Conservation (phyloP, 1,140 invertebrate genomes). For the Pectinophora gossypiella region DNA sequence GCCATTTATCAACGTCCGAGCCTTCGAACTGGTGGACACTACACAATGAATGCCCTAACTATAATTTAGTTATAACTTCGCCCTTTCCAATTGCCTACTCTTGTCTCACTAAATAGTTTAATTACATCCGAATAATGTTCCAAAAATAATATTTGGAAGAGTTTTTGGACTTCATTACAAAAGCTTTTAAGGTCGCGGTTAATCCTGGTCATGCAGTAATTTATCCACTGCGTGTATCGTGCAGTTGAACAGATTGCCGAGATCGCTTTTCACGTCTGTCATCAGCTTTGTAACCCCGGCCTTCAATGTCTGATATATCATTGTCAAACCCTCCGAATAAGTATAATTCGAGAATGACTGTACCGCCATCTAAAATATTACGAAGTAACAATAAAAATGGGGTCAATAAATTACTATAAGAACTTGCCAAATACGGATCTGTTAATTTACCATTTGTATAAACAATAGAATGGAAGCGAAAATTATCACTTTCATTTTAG, state of each 20-base stretch:
- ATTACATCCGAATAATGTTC: too few species aligned
- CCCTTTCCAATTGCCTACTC: background rate
- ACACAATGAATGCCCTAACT: conserved; percentile 35
- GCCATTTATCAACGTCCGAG: conserved; percentile 61
- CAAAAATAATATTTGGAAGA: too few species aligned
- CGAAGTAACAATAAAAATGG: too few species aligned
- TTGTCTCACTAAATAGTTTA: background rate
- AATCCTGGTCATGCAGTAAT: background rate
- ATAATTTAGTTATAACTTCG: conserved; percentile 11
- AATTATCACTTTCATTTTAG: too few species aligned
- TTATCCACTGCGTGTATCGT: conserved; percentile 26
- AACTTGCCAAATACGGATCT: too few species aligned
- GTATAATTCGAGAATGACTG: too few species aligned
- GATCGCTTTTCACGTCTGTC: conserved; percentile 26
- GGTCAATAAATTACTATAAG: too few species aligned
- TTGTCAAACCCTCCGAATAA: background rate
- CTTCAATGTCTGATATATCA: conserved; percentile 12
- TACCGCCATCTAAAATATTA: too few species aligned
- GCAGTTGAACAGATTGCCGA: conserved; percentile 22
- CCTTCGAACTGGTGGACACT: conserved; percentile 28
- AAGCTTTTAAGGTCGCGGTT: background rate
- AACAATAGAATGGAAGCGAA: too few species aligned
- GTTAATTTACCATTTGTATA: too few species aligned
- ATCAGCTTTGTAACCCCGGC: conserved; percentile 21
- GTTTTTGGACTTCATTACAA: too few species aligned